Evolutionary conservation across 92 coral and sea anemone genomes (phyloP).

Genomic region (Phenganax stokvisi): DNA sequence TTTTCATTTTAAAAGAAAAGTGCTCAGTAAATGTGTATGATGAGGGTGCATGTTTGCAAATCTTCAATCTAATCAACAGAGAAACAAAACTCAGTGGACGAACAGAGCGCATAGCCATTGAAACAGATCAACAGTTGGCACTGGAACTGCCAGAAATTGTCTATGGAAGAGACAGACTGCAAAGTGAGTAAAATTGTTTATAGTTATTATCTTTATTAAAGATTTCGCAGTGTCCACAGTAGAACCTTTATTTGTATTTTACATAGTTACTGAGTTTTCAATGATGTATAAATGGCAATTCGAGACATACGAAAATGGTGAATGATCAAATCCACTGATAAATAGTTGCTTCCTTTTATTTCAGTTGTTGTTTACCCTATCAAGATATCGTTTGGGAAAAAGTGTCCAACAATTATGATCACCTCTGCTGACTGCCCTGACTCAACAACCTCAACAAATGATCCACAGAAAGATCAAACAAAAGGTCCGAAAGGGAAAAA

Average conservation of each 20-base stretch:
- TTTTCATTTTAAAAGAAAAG: slow-evolving; percentile 11
- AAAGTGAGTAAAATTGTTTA: slow-evolving; percentile 45
- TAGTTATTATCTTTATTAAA: slow-evolving; percentile 32
- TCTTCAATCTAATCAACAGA: slow-evolving; percentile 37
- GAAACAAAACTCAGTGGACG: slow-evolving; percentile 50
- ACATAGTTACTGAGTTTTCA: slow-evolving; percentile 3
- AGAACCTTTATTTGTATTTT: slow-evolving; percentile 31
- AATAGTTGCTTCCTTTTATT: slow-evolving; percentile 10
- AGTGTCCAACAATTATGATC: slow-evolving; percentile 44
- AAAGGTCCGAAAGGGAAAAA: slow-evolving; percentile 19
- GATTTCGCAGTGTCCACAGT: slow-evolving; percentile 17
- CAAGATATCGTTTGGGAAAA: slow-evolving; percentile 46
- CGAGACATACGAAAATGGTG: not conserved
- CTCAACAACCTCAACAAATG: slow-evolving; percentile 26
- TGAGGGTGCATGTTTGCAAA: not conserved
- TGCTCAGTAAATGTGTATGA: slow-evolving; percentile 5
- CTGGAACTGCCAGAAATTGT: slow-evolving; percentile 58
- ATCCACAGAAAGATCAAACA: slow-evolving; percentile 40
- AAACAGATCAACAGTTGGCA: slow-evolving; percentile 53
- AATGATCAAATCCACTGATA: slow-evolving; percentile 4
- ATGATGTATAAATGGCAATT: not conserved
- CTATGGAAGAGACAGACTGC: slow-evolving; percentile 44
- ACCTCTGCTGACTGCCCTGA: slow-evolving; percentile 43
- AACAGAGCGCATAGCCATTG: slow-evolving; percentile 54
- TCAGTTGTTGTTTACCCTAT: slow-evolving; percentile 49